A percentile compares a stretch with the other conserved stretches of the same genome.
phyloP scores from a whole-genome alignment of 1,140 invertebrate genomes.

The Zaprionus davidi region DNA sequence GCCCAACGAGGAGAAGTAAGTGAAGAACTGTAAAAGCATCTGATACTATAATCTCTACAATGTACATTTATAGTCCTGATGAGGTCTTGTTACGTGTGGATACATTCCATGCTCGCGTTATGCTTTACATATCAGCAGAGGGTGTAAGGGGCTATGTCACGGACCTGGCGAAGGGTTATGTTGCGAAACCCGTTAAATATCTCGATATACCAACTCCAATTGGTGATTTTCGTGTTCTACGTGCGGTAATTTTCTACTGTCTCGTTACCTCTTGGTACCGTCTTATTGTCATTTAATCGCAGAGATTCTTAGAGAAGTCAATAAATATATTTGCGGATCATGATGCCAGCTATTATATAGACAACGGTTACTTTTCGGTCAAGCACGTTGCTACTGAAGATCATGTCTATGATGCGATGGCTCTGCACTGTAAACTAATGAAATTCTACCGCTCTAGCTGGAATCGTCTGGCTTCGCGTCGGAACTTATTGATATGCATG shows the following conservation, averaged over 20 bases:
- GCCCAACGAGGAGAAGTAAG: conserved; percentile 70
- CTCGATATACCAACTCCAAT: conserved; percentile 65
- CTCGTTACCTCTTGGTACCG: not conserved
- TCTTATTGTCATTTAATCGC: not conserved
- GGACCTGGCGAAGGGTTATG: conserved; percentile 50
- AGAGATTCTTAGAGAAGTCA: conserved; percentile 60
- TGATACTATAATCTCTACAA: not conserved
- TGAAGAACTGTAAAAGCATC: not conserved
- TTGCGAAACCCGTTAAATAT: conserved; percentile 62
- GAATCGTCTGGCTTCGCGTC: conserved; percentile 69
- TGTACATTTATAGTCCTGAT: conserved; percentile 38
- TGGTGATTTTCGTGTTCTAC: conserved; percentile 59
- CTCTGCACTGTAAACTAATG: conserved; percentile 66
- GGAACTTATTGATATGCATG: conserved; percentile 68
- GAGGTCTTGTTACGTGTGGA: conserved; percentile 66
- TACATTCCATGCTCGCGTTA: conserved; percentile 63
- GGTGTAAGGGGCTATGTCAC: conserved; percentile 73
- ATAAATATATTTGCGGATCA: conserved; percentile 75
- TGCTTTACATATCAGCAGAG: conserved; percentile 57
- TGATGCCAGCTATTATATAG: conserved; percentile 73
- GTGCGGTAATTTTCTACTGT: conserved; percentile 39
- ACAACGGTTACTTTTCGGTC: conserved; percentile 63
- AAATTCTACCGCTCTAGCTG: conserved; percentile 68
- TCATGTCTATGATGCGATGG: conserved; percentile 71
- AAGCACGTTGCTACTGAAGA: conserved; percentile 72